Conservation (phyloP, 2,797 vertebrate species). For the Arnoldichthys spilopterus region DNA sequence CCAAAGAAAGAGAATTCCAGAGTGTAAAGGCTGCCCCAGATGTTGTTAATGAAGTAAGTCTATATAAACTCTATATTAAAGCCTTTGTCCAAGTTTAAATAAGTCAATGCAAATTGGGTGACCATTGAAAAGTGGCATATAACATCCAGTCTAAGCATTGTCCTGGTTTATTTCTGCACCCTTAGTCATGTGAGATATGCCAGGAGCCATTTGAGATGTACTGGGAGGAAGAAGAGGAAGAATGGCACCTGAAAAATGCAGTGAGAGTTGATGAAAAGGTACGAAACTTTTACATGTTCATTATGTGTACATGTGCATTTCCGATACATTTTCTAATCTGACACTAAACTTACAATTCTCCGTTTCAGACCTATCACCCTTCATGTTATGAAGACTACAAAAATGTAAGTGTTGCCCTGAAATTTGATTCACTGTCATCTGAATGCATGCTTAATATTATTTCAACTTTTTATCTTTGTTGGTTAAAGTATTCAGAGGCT, state of each 20-base stretch:
- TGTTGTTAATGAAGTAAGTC: conserved; percentile 89
- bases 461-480: neutral
- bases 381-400: conserved; percentile 97
- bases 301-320: neutral
- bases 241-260: conserved; percentile 97
- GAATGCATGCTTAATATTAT: neutral
- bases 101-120: neutral
- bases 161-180: neutral
- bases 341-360: neutral
- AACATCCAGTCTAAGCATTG: neutral
- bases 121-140: too few species aligned
- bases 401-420: conserved; percentile 83
- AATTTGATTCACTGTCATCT: conserved; percentile 8
- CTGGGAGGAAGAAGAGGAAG: conserved; percentile 98
- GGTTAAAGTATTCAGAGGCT: neutral
- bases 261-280: conserved; percentile 95
- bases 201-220: conserved; percentile 98
- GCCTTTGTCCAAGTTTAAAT: neutral
- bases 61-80: conserved; percentile 13
- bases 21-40: conserved; percentile 93
- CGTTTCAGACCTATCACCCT: conserved; percentile 92
- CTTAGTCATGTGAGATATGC: conserved; percentile 94
- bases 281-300: neutral
- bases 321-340: neutral
- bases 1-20: conserved; percentile 94